Evolutionary conservation across 2,797 vertebrate genomes (phyloP).

Genomic region (Xyrichtys novacula): DNA sequence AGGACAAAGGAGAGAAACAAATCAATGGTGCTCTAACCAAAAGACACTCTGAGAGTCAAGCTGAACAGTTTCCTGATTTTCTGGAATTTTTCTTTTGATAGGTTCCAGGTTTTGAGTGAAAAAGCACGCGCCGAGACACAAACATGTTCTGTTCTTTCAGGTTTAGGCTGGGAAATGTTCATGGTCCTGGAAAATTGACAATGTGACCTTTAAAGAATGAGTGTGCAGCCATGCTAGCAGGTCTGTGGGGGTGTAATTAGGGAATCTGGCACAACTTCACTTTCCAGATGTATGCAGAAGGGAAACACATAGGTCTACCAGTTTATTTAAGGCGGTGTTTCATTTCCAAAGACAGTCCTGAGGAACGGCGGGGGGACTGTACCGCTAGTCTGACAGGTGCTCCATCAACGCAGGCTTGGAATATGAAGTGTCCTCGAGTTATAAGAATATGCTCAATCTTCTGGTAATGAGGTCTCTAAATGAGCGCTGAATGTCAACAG

Average conservation of each 20-base stretch:
- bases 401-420: slow-evolving; percentile 43
- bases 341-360: slow-evolving; percentile 21
- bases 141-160: not conserved
- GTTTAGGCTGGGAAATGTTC: slow-evolving; percentile 4
- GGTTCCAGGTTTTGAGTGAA: not conserved
- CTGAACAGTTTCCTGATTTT: not conserved
- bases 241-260: not conserved
- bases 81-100: not conserved
- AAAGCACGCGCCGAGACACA: not conserved
- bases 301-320: not conserved
- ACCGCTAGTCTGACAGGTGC: slow-evolving; percentile 34
- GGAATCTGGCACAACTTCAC: not conserved
- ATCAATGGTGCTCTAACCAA: slow-evolving; percentile 13
- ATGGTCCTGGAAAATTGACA: not conserved
- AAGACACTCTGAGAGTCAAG: not conserved
- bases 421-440: slow-evolving; percentile 47
- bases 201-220: slow-evolving; percentile 6
- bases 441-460: slow-evolving; percentile 36
- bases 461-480: slow-evolving; percentile 54
- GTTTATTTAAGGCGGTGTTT: slow-evolving; percentile 16
- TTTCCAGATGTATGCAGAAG: not conserved
- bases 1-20: slow-evolving; percentile 52
- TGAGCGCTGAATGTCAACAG: slow-evolving; percentile 38
- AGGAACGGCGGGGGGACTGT: slow-evolving; percentile 18
- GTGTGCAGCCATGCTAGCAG: not conserved